A percentile compares a stretch with the other conserved stretches of the same genome.
Conservation (phyloP, 2,797 vertebrate species). For the Manis javanica region DNA sequence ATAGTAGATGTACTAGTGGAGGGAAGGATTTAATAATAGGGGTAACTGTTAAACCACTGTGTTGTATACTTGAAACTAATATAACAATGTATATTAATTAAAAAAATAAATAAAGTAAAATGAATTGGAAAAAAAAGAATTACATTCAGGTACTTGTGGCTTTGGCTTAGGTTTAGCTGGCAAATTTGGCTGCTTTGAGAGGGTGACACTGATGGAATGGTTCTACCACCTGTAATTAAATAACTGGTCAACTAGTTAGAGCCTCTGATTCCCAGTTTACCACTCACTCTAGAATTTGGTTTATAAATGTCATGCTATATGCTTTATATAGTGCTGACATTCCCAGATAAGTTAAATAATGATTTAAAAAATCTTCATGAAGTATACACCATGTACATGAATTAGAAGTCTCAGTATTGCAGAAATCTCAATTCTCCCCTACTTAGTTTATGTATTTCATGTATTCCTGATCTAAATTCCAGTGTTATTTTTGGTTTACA, state of each 20-base stretch:
- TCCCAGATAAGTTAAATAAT: not conserved
- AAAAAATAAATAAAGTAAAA: too few species aligned
- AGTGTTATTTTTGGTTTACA: not conserved
- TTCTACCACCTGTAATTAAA: not conserved
- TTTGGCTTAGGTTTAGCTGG: not conserved
- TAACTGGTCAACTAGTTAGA: not conserved
- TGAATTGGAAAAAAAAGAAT: too few species aligned
- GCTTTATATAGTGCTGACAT: not conserved
- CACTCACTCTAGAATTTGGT: not conserved
- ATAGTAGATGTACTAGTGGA: too few species aligned
- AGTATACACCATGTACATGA: not conserved
- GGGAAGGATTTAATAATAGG: too few species aligned
- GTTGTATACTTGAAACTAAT: too few species aligned
- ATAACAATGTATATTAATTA: too few species aligned
- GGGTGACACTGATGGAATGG: not conserved
- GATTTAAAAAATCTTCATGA: not conserved
- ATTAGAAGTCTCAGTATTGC: not conserved
- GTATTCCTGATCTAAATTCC: not conserved
- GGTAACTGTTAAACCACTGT: too few species aligned
- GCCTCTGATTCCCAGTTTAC: not conserved
- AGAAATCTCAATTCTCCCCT: not conserved
- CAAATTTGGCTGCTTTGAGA: not conserved
- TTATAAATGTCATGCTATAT: not conserved
- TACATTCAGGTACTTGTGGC: not conserved
- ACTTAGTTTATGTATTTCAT: conserved; percentile 8